Base-by-base conservation (phyloP, 2,888 invertebrate genomes). In the Oxytorus armatus region DNA sequence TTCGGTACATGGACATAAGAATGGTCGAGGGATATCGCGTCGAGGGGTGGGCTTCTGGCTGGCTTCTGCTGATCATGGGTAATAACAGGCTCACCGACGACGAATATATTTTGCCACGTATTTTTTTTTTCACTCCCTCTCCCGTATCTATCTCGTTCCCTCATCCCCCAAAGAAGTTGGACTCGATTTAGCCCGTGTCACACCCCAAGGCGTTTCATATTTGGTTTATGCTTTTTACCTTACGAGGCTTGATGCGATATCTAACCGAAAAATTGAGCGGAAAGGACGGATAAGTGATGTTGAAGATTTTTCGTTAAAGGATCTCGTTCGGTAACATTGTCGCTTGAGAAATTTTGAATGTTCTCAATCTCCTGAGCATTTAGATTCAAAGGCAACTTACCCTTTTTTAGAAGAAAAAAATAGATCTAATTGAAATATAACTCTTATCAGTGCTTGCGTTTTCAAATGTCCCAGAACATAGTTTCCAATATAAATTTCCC, bases 1-100 rank as follows among this genome's bases (percentile, higher is more conserved):
- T 72, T 72, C 29, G 42, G 55, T 55, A 74, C 65, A 51, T 29
- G 69, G 61, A 61, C 49, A 72, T 49, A 51, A 74, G 55, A 74
- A 74, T 55, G 33, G 65, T 47, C 53, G 53, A 21, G 53, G 65
- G 73, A 65, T 74, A 74, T 74, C 53, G 73, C 23, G 21, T 47
- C 47, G 21, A 53, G 25, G 55, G 65, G 53, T 36, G 72, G 14
- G 33, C 49, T 47, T 33, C 33, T 49, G 51, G 10, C 55, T 23
- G 55, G 73, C 63, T 65, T 36, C 63, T 51, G 21, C 65, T 53
- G 65, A 55, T 33, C 55, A 42, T 42, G 29, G 65, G 36, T 63
- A 74, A 53, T 65, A 55, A 51, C 39, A 53, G 53, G 39, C 73
- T 55, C 63, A 55, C 29, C 33, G 44, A 65, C 53, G 55, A 44